These are phyloP conservation scores for Zaprionus nigranus DNA, from an alignment of 1,140 invertebrate species.

Conservation along the genomic window DNA sequence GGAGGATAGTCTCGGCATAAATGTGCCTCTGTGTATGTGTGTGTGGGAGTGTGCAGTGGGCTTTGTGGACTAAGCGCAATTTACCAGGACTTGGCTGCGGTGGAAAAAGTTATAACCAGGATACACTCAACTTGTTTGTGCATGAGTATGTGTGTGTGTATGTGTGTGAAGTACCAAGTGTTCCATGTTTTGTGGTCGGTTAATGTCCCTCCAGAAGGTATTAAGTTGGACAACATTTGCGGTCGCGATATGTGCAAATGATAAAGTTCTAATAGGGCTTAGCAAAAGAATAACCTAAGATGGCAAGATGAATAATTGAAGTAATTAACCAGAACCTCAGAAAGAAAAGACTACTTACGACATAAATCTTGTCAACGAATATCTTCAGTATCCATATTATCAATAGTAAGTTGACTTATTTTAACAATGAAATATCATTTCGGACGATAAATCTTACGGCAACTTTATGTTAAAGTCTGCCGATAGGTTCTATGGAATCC, in stretches of 20 bases:
- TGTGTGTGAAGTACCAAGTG: not conserved
- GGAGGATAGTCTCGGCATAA: not conserved
- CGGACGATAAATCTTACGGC: too few relatives aligned
- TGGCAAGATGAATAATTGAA: not conserved
- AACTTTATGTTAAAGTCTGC: too few relatives aligned
- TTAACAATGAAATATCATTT: too few relatives aligned
- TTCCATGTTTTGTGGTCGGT: slow-evolving; percentile 36
- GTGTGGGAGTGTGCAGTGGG: slow-evolving; percentile 45
- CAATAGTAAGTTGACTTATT: too few relatives aligned
- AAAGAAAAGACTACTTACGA: too few relatives aligned
- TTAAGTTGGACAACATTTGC: slow-evolving; percentile 29
- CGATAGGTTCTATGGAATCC: too few relatives aligned
- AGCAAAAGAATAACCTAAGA: not conserved
- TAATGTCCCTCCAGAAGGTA: slow-evolving; percentile 46
- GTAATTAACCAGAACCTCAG: too few relatives aligned
- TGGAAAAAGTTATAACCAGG: slow-evolving; percentile 35
- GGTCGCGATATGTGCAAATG: slow-evolving; percentile 6
- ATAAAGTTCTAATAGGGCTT: slow-evolving; percentile 17
- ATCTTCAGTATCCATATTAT: too few relatives aligned
- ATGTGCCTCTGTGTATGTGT: not conserved
- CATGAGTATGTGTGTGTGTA: slow-evolving; percentile 12
- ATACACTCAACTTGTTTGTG: slow-evolving; percentile 12
- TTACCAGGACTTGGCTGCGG: slow-evolving; percentile 46
- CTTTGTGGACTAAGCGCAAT: slow-evolving; percentile 56
- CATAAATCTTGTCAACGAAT: too few relatives aligned